phyloP scores from a whole-genome alignment of 2,888 invertebrate species.

The Pachymerium ferrugineum region DNA sequence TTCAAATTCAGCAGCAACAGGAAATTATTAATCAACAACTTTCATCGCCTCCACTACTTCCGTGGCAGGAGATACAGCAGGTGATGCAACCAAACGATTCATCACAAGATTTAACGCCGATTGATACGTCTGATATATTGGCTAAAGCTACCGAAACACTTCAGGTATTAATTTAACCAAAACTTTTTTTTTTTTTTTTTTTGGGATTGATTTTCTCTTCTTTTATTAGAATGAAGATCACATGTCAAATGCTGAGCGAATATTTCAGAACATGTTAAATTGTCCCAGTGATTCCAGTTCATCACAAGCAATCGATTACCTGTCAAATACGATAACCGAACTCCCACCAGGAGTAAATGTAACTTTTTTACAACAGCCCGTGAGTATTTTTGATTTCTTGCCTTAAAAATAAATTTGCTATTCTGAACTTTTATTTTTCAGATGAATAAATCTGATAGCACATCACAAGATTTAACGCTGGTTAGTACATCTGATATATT shows the following conservation, averaged over 20 bases:
- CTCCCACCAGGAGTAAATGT: not conserved
- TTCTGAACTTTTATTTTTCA: not conserved
- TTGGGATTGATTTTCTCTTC: too few relatives aligned
- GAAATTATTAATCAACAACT: constrained; percentile 30
- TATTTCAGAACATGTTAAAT: not conserved
- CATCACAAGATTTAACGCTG: not conserved
- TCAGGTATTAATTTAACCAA: too few relatives aligned
- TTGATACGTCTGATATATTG: not conserved
- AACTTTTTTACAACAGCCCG: not conserved
- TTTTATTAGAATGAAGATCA: too few relatives aligned
- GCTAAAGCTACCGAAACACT: not conserved
- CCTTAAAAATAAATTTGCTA: too few relatives aligned
- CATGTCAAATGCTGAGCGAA: not conserved
- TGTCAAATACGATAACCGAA: not conserved
- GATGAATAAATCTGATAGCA: not conserved
- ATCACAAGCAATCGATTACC: not conserved
- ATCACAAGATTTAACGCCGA: not conserved
- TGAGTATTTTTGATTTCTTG: too few relatives aligned
- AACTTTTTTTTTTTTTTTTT: too few relatives aligned
- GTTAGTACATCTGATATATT: not conserved
- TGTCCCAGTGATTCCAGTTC: not conserved
- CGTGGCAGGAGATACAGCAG: not conserved
- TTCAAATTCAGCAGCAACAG: constrained; percentile 28
- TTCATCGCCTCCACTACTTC: not conserved
- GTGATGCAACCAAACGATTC: not conserved